Evolutionary conservation across 1,140 invertebrate species (phyloP), one percentile per base, ranked within the genome.

Genomic region (Diachasma alloeum): DNA sequence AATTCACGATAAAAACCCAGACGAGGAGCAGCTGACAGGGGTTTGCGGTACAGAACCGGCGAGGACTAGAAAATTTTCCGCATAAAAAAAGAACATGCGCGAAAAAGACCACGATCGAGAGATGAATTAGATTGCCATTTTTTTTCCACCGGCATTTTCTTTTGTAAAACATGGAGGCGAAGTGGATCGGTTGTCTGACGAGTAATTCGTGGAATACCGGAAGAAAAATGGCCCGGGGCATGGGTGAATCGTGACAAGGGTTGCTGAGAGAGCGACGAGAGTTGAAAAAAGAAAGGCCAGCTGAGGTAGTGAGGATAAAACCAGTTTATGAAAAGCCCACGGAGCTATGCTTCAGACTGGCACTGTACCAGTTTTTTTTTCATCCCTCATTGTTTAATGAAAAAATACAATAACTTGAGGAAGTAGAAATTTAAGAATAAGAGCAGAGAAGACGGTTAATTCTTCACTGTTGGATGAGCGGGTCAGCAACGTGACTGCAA

Each of bases 131-230:
- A 22, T 63, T 63, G 24, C 59, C 26, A 19, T 59, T 59, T 63
- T 63, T 63, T 24, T 31, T 63, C 5, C 15, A 26, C 17, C 48
- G 48, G n/a, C 17, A 63, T 63, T 63, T 63, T 63, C 59, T 31
- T 63, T 63, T 26, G 59, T 63, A 63, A 24, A 63, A 24, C 24
- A 63, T 63, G 19, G 24, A 63, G 24, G 59, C 19, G 59, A 63
- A 63, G 59, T 53, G 22, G 59, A 63, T 63, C 59, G 59, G 59
- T 63, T 31, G 19, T 63, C 59, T 63, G 22, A 19, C 19, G 24
- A 63, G 59, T 63, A 63, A 63, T 63, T 63, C 59, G 59, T 63
- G 59, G 24, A 63, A 63, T 63, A 63, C 59, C 59, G 59, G 59
- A 63, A 63, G 59, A 63, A 63, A 63, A 63, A 63, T 63, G 59